Conservation (phyloP, 2,888 invertebrate genomes). For the Scotopteryx bipunctaria region DNA sequence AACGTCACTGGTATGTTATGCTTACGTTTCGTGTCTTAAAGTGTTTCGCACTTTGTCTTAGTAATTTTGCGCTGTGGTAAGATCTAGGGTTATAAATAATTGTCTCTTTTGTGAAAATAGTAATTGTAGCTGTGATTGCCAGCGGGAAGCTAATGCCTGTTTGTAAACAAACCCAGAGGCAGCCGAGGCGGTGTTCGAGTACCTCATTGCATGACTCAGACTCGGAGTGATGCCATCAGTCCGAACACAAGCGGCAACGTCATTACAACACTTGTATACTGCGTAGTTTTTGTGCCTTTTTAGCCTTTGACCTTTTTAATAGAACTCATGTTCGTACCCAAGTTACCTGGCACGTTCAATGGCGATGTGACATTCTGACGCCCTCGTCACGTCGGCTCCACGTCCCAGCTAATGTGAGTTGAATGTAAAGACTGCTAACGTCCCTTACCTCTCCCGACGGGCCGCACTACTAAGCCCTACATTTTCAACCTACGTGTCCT, state of each 20-base stretch:
- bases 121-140: slow-evolving; percentile 15
- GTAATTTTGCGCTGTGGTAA: background rate
- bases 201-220: slow-evolving; percentile 51
- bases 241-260: slow-evolving; percentile 45
- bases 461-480: slow-evolving; percentile 38
- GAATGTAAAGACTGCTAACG: slow-evolving; percentile 67
- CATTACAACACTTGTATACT: slow-evolving; percentile 40
- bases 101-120: slow-evolving; percentile 20
- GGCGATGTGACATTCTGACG: slow-evolving; percentile 33
- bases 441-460: slow-evolving; percentile 63
- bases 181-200: slow-evolving; percentile 41
- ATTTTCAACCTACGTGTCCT: slow-evolving; percentile 28
- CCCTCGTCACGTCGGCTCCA: slow-evolving; percentile 51
- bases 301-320: slow-evolving; percentile 35
- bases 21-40: slow-evolving; percentile 30
- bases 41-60: slow-evolving; percentile 3
- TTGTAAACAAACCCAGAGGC: slow-evolving; percentile 63
- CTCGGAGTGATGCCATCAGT: slow-evolving; percentile 64
- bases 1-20: slow-evolving; percentile 45
- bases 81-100: background rate
- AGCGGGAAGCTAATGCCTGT: slow-evolving; percentile 40
- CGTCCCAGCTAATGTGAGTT: slow-evolving; percentile 65
- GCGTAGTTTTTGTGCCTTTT: slow-evolving; percentile 44
- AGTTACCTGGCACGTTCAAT: slow-evolving; percentile 27
- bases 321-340: slow-evolving; percentile 27